These are phyloP conservation scores for Caranx melampygus DNA, from an alignment of 2,113 vertebrate species.

Conservation along the genomic window DNA sequence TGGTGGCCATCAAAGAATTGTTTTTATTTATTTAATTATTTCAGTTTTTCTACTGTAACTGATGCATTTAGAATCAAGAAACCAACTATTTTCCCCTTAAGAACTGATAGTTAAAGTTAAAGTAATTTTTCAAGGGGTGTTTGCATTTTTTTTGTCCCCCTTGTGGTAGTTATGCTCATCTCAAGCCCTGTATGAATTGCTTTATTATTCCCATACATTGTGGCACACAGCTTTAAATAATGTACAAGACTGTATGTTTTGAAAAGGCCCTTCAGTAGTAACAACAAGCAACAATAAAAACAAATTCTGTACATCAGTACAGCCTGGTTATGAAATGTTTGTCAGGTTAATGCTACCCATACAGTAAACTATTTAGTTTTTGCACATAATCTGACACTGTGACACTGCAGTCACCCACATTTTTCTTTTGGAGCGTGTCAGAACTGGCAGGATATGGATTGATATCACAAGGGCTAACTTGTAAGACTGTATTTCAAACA, in stretches of 20 bases:
- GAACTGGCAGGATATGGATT: constrained; percentile 17
- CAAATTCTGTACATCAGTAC: neutral
- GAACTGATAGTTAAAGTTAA: neutral
- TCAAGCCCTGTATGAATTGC: neutral
- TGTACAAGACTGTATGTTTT: neutral
- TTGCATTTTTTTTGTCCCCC: constrained; percentile 18
- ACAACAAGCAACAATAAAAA: neutral
- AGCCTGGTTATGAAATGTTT: constrained; percentile 23
- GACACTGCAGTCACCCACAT: constrained; percentile 10
- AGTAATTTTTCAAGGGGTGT: constrained; percentile 3
- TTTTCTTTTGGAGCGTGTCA: neutral
- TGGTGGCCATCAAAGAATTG: too few relatives aligned
- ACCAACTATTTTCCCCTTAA: neutral
- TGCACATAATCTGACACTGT: neutral
- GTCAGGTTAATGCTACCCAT: constrained; percentile 12
- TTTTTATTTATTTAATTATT: neutral
- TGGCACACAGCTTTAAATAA: constrained; percentile 23
- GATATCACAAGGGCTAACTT: constrained; percentile 12
- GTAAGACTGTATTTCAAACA: constrained; percentile 36
- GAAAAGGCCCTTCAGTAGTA: constrained; percentile 15
- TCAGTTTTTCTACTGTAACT: neutral
- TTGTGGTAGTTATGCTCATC: constrained; percentile 7
- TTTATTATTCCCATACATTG: neutral
- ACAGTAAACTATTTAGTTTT: constrained; percentile 23
- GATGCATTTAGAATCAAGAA: neutral